Conservation (phyloP, 2,797 vertebrate genomes). For the Glossophaga mutica region DNA sequence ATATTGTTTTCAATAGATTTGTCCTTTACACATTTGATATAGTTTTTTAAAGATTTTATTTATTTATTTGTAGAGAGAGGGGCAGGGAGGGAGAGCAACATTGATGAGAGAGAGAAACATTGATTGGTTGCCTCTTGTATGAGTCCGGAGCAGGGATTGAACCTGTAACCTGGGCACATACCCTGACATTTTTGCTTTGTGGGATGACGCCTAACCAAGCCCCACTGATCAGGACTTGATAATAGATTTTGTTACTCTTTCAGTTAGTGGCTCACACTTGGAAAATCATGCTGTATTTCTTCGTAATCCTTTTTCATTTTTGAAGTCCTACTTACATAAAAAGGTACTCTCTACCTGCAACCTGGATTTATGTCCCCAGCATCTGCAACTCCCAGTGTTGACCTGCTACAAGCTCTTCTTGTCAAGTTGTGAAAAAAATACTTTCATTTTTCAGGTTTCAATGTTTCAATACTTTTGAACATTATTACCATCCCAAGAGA, state of each 20-base stretch:
- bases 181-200: not conserved
- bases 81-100: not conserved
- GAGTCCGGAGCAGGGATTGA: too few relatives aligned
- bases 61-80: not conserved
- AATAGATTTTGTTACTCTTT: not conserved
- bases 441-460: not conserved
- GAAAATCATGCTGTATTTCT: not conserved
- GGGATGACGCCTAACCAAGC: not conserved
- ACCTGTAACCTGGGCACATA: too few relatives aligned
- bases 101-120: not conserved
- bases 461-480: not conserved
- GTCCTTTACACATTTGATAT: slow-evolving; percentile 10
- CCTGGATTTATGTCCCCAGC: not conserved
- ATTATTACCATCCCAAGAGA: not conserved
- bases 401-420: not conserved
- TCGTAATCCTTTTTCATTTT: not conserved
- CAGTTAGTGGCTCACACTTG: not conserved
- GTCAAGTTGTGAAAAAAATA: not conserved
- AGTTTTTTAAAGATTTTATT: not conserved
- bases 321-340: not conserved
- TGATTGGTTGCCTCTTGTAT: too few relatives aligned
- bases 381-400: not conserved
- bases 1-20: not conserved
- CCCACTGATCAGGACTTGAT: not conserved
- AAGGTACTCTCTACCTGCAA: not conserved